Conservation (phyloP, 2,888 invertebrate genomes). For the Drosophila greeni region DNA sequence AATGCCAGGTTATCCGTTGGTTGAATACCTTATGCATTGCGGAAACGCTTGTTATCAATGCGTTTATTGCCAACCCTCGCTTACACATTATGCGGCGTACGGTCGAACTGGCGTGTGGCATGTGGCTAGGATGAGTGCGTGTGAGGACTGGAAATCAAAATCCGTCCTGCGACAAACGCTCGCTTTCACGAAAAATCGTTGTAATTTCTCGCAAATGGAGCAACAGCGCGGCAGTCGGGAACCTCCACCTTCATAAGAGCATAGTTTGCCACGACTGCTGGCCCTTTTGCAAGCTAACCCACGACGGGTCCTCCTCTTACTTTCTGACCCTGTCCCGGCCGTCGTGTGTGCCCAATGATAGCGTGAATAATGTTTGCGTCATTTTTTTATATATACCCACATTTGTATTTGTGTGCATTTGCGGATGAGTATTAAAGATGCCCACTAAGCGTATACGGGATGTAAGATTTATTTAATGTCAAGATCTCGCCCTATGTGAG, state of each 20-base stretch:
- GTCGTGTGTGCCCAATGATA: slow-evolving; percentile 60
- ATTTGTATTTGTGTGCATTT: slow-evolving; percentile 25
- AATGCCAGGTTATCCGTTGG: slow-evolving; percentile 6
- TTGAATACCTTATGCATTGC: not conserved
- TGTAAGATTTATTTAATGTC: slow-evolving; percentile 72
- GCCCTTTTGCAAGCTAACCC: slow-evolving; percentile 37
- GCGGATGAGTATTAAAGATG: slow-evolving; percentile 60
- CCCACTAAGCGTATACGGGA: slow-evolving; percentile 61
- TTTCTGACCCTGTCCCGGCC: slow-evolving; percentile 13
- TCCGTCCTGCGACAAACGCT: slow-evolving; percentile 46
- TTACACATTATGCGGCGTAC: slow-evolving; percentile 41
- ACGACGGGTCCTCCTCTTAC: slow-evolving; percentile 33
- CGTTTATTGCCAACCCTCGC: slow-evolving; percentile 50
- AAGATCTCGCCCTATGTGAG: slow-evolving; percentile 49
- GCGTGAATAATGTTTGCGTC: slow-evolving; percentile 74
- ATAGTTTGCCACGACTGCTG: slow-evolving; percentile 41
- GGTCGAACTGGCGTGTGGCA: slow-evolving; percentile 34
- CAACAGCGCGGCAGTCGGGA: slow-evolving; percentile 20
- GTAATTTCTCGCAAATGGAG: slow-evolving; percentile 54
- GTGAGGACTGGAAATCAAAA: slow-evolving; percentile 22
- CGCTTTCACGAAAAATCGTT: slow-evolving; percentile 50
- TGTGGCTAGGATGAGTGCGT: slow-evolving; percentile 40
- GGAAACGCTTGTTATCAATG: slow-evolving; percentile 28
- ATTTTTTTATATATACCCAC: slow-evolving; percentile 55
- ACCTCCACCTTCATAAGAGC: slow-evolving; percentile 41